Evolutionary conservation across 1,140 invertebrate genomes (phyloP).

Genomic region (Cyclina sinensis): DNA sequence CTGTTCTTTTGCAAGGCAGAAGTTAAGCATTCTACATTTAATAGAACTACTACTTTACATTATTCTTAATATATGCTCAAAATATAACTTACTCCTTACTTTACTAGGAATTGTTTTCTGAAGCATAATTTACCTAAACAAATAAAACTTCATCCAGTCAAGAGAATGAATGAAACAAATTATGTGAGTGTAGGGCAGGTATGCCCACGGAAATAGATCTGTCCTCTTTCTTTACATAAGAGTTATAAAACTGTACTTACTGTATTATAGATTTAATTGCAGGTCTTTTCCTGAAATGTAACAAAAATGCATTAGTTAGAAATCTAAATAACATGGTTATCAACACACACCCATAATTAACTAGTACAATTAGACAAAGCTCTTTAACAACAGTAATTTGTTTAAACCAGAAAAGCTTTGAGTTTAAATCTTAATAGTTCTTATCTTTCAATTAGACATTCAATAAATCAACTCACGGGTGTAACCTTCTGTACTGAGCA

Average conservation of each 20-base stretch:
- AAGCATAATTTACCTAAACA: too few species aligned
- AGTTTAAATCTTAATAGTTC: neutral
- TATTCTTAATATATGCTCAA: too few species aligned
- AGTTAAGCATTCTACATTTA: too few species aligned
- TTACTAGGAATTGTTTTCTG: too few species aligned
- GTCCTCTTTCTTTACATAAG: too few species aligned
- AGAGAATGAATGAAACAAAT: too few species aligned
- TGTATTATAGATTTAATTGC: slow-evolving; percentile 84
- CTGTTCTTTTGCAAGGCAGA: too few species aligned
- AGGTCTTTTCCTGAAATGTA: slow-evolving; percentile 82
- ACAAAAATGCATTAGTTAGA: slow-evolving; percentile 39
- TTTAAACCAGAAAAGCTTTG: neutral
- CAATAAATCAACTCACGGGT: slow-evolving; percentile 78
- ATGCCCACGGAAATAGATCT: too few species aligned
- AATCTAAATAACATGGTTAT: neutral
- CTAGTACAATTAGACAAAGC: neutral
- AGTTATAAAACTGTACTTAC: slow-evolving; percentile 76
- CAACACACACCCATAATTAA: neutral
- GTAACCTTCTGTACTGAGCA: slow-evolving; percentile 83
- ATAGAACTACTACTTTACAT: too few species aligned
- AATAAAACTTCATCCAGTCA: too few species aligned
- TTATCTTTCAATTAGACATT: slow-evolving; percentile 1
- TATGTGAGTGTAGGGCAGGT: too few species aligned
- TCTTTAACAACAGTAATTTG: neutral
- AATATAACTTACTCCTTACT: too few species aligned